phyloP scores from a whole-genome alignment of 2,113 vertebrate genomes.

The Syrmaticus mikado region DNA sequence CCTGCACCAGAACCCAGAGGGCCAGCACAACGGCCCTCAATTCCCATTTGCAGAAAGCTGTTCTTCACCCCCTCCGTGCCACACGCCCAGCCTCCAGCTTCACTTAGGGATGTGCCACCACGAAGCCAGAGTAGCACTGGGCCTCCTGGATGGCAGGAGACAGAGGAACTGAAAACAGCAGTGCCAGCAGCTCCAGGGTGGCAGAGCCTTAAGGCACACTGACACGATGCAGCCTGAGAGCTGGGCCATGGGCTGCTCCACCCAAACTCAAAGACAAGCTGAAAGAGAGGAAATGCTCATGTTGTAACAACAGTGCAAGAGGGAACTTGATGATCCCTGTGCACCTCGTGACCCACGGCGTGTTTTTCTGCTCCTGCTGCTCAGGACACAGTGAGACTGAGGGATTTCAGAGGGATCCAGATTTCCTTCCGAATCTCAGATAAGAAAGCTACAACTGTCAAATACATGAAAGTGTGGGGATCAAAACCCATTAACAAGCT shows the following conservation, averaged over 20 bases:
- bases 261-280: fast-evolving
- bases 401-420: neutral
- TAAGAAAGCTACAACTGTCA: neutral
- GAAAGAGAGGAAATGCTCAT: neutral
- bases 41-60: neutral
- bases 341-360: fast-evolving
- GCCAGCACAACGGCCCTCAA: neutral
- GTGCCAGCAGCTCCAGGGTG: fast-evolving
- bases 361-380: neutral
- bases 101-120: neutral
- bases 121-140: neutral
- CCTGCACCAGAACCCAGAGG: neutral
- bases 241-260: neutral
- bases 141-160: neutral
- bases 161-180: neutral
- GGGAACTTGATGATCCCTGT: neutral
- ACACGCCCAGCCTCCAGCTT: neutral
- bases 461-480: fast-evolving
- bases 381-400: neutral
- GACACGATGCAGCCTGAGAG: fast-evolving
- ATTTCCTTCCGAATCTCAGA: neutral
- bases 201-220: neutral
- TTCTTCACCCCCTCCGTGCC: neutral
- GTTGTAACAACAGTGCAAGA: neutral
- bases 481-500: neutral